These are phyloP conservation scores for Eriosoma lanigerum DNA, from an alignment of 1,140 invertebrate species.

Conservation along the genomic window DNA sequence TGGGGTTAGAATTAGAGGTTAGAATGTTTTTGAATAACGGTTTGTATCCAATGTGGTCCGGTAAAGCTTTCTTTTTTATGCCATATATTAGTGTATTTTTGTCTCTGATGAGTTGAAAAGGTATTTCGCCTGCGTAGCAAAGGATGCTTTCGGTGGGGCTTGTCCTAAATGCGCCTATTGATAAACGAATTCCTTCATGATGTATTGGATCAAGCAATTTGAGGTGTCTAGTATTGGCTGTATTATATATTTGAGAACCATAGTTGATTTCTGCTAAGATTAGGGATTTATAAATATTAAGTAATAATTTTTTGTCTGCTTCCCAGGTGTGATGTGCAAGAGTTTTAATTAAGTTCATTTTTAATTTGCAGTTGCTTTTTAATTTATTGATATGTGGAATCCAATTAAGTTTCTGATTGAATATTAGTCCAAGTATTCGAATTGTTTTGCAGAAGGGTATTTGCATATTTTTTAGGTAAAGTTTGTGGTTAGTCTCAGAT, in stretches of 20 bases:
- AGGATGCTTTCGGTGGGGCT: neutral
- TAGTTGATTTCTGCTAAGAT: constrained; percentile 7
- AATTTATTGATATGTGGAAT: neutral
- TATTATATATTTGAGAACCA: neutral
- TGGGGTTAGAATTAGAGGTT: too few relatives aligned
- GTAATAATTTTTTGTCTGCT: neutral
- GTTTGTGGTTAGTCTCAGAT: neutral
- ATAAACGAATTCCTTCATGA: neutral
- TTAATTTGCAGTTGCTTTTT: neutral
- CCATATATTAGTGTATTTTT: too few relatives aligned
- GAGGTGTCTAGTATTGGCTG: neutral
- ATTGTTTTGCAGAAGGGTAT: neutral
- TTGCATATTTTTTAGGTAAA: too few relatives aligned
- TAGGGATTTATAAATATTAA: neutral
- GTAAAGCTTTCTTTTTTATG: too few relatives aligned
- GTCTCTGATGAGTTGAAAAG: neutral
- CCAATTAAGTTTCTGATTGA: neutral
- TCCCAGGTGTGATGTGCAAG: neutral
- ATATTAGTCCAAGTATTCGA: neutral
- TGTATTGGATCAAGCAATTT: neutral
- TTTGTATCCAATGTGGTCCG: too few relatives aligned
- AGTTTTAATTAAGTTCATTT: neutral
- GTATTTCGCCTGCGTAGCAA: neutral
- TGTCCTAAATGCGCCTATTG: neutral
- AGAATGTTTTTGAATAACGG: too few relatives aligned